Evolutionary conservation across 2,113 vertebrate species (phyloP).

Genomic region (Otus sunia): DNA sequence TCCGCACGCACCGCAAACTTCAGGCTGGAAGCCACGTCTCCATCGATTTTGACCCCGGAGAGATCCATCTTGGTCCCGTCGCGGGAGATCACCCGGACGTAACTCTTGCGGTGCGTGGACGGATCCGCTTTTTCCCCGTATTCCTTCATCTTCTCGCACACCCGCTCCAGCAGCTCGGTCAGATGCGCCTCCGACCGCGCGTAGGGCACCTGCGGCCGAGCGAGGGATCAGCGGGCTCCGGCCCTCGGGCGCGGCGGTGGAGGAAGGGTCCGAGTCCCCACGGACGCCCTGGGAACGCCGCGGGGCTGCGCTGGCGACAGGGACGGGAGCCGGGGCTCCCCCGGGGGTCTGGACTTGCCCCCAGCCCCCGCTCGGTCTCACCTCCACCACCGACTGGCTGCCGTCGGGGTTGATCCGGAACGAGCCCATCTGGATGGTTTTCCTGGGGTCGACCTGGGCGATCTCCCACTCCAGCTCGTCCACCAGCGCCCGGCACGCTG

Average conservation of each 20-base stretch:
- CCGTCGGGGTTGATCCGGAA: conserved; percentile 96
- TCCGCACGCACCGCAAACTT: conserved; percentile 85
- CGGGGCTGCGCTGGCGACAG: fast-evolving
- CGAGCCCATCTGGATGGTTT: conserved; percentile 92
- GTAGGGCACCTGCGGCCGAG: conserved; percentile 81
- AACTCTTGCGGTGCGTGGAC: conserved; percentile 81
- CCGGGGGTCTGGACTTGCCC: too few relatives aligned
- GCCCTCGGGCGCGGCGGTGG: fast-evolving
- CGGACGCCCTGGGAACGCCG: fast-evolving
- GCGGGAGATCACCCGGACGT: conserved; percentile 80
- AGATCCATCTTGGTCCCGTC: conserved; percentile 84
- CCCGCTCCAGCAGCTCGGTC: conserved; percentile 88
- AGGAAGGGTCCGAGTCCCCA: neutral
- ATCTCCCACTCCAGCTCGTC: conserved; percentile 97
- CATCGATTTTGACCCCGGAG: conserved; percentile 82
- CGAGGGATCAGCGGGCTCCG: neutral
- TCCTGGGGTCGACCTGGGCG: conserved; percentile 89
- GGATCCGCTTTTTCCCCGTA: conserved; percentile 86
- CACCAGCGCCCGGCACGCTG: conserved; percentile 93
- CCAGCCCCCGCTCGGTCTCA: conserved; percentile 42
- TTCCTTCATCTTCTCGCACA: conserved; percentile 94
- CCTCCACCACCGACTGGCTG: conserved; percentile 92
- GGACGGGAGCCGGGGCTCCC: fast-evolving
- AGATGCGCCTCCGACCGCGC: conserved; percentile 91
- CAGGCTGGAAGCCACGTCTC: conserved; percentile 83